Percentiles rank a stretch among this genome's conserved stretches.
phyloP scores from a whole-genome alignment of 2,888 invertebrate genomes.

The Agrochola lota region DNA sequence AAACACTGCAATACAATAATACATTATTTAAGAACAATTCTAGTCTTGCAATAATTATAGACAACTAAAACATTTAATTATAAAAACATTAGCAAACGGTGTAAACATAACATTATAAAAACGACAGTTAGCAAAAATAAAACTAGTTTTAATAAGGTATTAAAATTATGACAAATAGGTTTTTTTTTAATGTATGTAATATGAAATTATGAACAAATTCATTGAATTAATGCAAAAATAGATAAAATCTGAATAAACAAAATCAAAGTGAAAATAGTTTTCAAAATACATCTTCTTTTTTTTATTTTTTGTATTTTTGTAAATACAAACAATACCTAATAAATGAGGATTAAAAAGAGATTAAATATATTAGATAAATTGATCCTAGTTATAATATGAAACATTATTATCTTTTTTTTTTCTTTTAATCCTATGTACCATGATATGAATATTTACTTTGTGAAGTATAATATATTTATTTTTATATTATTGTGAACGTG shows the following conservation, averaged over 20 bases:
- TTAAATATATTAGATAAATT: background rate
- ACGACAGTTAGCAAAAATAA: background rate
- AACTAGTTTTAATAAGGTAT: background rate
- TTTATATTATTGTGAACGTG: no score
- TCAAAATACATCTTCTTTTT: background rate
- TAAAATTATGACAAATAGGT: background rate
- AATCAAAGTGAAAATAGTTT: background rate
- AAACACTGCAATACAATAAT: background rate
- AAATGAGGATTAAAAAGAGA: background rate
- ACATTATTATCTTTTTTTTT: no score
- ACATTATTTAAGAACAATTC: background rate
- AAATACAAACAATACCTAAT: background rate
- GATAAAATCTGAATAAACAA: background rate
- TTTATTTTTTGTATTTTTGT: no score
- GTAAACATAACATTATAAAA: background rate
- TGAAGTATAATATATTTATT: no score
- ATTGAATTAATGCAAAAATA: no score
- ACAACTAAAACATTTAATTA: background rate
- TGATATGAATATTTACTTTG: no score
- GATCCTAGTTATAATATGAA: background rate
- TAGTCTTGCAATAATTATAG: background rate
- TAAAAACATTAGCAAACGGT: background rate
- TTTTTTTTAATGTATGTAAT: no score
- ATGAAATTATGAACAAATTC: background rate
- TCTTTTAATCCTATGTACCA: no score